Conservation (phyloP, 1,140 invertebrate genomes). For the Meloidogyne chitwoodi region DNA sequence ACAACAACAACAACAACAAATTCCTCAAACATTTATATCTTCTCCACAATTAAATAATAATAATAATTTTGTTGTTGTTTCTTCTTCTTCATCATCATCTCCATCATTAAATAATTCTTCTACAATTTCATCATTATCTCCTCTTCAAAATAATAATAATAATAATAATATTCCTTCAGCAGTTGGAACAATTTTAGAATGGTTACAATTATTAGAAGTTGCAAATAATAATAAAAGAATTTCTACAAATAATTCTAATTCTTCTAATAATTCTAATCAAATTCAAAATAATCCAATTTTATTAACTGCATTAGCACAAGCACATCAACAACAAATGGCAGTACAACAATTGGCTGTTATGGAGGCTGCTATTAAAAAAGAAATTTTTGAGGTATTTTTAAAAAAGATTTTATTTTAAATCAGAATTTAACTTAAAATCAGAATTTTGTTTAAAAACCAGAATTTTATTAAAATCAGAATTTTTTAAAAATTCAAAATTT, state of each 20-base stretch:
- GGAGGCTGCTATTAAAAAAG: slow-evolving; percentile 12
- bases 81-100: neutral
- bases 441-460: neutral
- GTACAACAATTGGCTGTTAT: slow-evolving; percentile 3
- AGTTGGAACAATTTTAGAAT: neutral
- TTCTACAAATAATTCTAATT: neutral
- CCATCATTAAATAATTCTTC: neutral
- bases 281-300: neutral
- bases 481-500: neutral
- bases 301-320: neutral
- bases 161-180: neutral
- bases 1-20: too few relatives aligned
- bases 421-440: neutral
- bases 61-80: neutral
- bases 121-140: neutral
- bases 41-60: neutral
- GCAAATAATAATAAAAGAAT: neutral
- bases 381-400: slow-evolving; percentile 8
- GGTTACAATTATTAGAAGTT: neutral
- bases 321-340: slow-evolving; percentile 4
- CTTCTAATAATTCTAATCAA: neutral
- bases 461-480: neutral
- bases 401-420: too few relatives aligned
- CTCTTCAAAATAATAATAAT: too few relatives aligned
- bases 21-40: too few relatives aligned